Evolutionary conservation across 2,888 invertebrate genomes (phyloP).

Genomic region (Poecilobothrus nobilitatus): DNA sequence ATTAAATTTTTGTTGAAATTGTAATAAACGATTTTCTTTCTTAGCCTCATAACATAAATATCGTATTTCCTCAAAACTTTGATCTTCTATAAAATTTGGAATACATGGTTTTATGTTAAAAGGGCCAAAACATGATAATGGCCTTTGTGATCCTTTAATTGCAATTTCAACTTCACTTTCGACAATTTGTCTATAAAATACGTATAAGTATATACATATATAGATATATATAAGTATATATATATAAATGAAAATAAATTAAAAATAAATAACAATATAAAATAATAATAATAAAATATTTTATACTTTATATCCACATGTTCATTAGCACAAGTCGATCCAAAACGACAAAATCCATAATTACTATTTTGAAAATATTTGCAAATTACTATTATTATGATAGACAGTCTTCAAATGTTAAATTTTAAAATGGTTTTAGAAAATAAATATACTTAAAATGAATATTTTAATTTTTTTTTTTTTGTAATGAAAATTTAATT

Average conservation of each 20-base stretch:
- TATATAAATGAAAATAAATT: too few species aligned
- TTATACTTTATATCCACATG: slow-evolving; percentile 41
- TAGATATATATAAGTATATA: too few species aligned
- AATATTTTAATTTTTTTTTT: too few species aligned
- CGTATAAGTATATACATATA: too few species aligned
- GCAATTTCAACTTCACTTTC: slow-evolving; percentile 53
- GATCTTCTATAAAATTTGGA: slow-evolving; percentile 63
- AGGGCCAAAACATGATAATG: slow-evolving; percentile 68
- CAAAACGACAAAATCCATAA: slow-evolving; percentile 42
- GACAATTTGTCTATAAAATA: slow-evolving; percentile 32
- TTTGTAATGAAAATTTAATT: too few species aligned
- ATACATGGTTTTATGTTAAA: slow-evolving; percentile 64
- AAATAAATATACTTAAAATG: too few species aligned
- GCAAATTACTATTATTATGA: slow-evolving; percentile 42
- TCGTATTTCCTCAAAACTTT: slow-evolving; percentile 74
- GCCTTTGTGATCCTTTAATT: slow-evolving; percentile 69
- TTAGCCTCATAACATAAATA: slow-evolving; percentile 64
- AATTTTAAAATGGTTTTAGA: too few species aligned
- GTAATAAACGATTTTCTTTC: slow-evolving; percentile 55
- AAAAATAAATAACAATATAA: too few species aligned
- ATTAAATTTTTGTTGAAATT: slow-evolving; percentile 52
- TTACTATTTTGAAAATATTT: slow-evolving; percentile 37
- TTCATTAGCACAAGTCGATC: slow-evolving; percentile 41
- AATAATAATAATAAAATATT: background rate
- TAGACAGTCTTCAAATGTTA: too few species aligned